A percentile compares a stretch with the other conserved stretches of the same genome.
phyloP scores from a whole-genome alignment of 2,888 invertebrate species.

The Barypeithes pellucidus region DNA sequence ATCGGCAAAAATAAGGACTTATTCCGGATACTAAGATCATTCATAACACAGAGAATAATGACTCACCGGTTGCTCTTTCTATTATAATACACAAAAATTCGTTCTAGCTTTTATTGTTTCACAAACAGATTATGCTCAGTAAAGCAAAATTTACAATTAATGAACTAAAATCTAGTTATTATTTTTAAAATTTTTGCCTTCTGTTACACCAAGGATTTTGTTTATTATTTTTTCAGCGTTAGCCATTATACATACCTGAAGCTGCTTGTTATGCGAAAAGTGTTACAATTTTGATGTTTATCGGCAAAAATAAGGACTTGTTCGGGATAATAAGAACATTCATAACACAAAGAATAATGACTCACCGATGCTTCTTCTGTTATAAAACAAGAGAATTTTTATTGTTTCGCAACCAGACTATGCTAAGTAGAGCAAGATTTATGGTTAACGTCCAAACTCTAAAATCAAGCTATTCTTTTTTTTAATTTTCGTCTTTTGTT shows the following conservation, averaged over 20 bases:
- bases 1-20: background rate
- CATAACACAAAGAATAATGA: background rate
- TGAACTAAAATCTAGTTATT: no score
- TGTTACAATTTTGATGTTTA: conserved; percentile 6
- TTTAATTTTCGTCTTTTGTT: no score
- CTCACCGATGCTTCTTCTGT: background rate
- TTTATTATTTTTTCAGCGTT: no score
- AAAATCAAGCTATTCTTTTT: no score
- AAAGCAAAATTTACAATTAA: no score
- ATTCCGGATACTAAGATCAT: background rate
- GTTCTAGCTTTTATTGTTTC: background rate
- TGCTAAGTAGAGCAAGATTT: no score
- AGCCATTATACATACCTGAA: background rate
- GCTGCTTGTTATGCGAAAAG: background rate
- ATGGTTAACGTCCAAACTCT: background rate
- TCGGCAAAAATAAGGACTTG: background rate
- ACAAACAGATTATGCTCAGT: background rate
- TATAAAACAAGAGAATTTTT: background rate
- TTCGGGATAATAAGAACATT: background rate
- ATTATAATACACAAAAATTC: background rate
- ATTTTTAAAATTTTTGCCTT: no score
- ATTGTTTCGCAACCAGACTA: background rate
- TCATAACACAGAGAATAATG: background rate
- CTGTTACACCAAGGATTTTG: no score
- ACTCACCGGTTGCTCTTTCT: background rate